Evolutionary conservation across 2,888 invertebrate species (phyloP).

Genomic region (Phyllotreta striolata): DNA sequence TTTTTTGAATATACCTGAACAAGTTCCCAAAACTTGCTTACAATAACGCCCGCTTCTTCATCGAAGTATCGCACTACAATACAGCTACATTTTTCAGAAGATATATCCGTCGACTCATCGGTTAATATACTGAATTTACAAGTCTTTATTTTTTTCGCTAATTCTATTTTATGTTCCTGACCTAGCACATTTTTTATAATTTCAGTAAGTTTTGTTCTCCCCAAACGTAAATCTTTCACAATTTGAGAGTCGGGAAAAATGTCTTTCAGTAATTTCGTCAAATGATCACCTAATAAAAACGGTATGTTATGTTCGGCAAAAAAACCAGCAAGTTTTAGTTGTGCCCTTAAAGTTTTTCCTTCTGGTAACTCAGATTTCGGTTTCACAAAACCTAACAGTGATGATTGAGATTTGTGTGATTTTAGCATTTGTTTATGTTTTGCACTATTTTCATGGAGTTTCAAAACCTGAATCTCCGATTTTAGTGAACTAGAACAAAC

Average conservation of each 20-base stretch:
- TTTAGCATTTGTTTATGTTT: conserved; percentile 4
- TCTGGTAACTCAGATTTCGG: not conserved
- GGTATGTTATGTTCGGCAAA: conserved; percentile 38
- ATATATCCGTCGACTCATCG: conserved; percentile 49
- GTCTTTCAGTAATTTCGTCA: conserved; percentile 28
- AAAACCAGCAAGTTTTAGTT: conserved; percentile 39
- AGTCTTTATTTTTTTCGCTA: conserved; percentile 28
- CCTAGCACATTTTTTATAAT: not conserved
- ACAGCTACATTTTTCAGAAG: conserved; percentile 45
- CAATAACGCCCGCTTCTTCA: conserved; percentile 18
- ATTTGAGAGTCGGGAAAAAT: conserved; percentile 29
- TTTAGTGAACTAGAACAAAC: not conserved
- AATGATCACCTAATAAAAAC: conserved; percentile 34
- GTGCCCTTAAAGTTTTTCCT: not conserved
- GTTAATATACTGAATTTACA: conserved; percentile 43
- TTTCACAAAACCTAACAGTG: not conserved
- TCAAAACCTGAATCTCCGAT: not conserved
- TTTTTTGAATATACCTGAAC: conserved; percentile 9
- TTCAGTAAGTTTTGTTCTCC: not conserved
- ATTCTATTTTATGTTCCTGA: conserved; percentile 17
- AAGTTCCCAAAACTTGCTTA: not conserved
- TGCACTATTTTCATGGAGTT: not conserved
- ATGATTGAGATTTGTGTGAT: too few relatives aligned
- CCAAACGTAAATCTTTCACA: not conserved
- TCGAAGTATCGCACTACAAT: conserved; percentile 45